phyloP scores from a whole-genome alignment of 2,888 invertebrate species.

The Aquatica leii region DNA sequence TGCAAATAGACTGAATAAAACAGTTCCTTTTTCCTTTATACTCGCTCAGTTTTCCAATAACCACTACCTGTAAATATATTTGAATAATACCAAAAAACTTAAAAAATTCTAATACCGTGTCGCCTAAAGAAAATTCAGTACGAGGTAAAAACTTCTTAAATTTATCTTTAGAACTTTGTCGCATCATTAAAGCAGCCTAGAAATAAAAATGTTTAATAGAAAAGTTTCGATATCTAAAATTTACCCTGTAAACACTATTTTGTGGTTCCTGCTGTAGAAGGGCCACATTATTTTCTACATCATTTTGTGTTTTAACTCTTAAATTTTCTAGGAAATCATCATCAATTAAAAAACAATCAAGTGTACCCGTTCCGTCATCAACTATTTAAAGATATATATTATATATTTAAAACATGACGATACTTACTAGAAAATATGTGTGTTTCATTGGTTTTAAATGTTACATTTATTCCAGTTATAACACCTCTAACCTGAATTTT shows the following conservation, averaged over 20 bases:
- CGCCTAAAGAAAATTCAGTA: conserved; percentile 21
- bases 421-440: conserved; percentile 22
- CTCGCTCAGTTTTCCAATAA: conserved; percentile 20
- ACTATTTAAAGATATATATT: conserved; percentile 14
- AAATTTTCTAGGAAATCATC: conserved; percentile 17
- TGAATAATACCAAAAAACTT: neutral
- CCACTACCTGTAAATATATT: conserved; percentile 13
- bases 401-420: neutral
- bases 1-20: neutral
- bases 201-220: conserved; percentile 6
- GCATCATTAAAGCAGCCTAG: conserved; percentile 27
- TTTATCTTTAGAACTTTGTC: conserved; percentile 16
- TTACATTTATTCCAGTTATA: conserved; percentile 16
- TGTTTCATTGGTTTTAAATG: conserved; percentile 14
- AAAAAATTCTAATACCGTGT: conserved; percentile 23
- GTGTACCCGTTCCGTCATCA: conserved; percentile 26
- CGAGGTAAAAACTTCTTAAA: conserved; percentile 14
- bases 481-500: conserved; percentile 19
- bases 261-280: neutral
- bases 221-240: neutral
- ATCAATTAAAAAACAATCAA: conserved; percentile 29
- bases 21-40: neutral
- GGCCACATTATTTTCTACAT: neutral
- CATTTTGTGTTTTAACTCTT: neutral
- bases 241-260: neutral